Evolutionary conservation across 2,113 vertebrate genomes (phyloP).

Genomic region (Eurystomus gularis): DNA sequence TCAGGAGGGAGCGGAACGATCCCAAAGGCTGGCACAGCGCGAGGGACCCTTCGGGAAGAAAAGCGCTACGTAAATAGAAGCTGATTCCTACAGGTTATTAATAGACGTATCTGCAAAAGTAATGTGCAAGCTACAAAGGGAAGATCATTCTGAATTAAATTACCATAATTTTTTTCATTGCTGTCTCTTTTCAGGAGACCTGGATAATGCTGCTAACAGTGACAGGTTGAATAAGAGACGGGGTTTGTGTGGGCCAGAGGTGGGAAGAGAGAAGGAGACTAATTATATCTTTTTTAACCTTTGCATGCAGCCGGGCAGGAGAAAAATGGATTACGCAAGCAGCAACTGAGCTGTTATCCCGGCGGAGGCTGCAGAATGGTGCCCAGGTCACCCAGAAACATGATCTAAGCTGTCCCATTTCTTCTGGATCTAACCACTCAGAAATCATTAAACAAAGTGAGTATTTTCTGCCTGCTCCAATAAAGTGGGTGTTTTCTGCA

Average conservation of each 20-base stretch:
- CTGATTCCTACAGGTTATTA: constrained; percentile 41
- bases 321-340: constrained; percentile 31
- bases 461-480: neutral
- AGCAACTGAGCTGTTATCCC: neutral
- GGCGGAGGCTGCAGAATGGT: neutral
- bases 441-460: neutral
- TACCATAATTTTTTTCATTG: constrained; percentile 67
- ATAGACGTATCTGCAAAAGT: constrained; percentile 53
- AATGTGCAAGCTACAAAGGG: constrained; percentile 58
- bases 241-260: constrained; percentile 54
- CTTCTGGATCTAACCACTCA: neutral
- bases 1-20: constrained; percentile 23
- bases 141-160: constrained; percentile 65
- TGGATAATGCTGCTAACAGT: constrained; percentile 47
- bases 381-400: neutral
- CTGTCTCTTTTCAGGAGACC: constrained; percentile 46
- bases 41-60: constrained; percentile 17
- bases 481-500: neutral
- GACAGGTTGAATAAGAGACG: constrained; percentile 59
- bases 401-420: neutral
- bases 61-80: constrained; percentile 41
- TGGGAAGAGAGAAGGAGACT: constrained; percentile 25
- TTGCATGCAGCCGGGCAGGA: constrained; percentile 43
- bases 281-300: constrained; percentile 63
- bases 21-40: neutral